Evolutionary conservation across 2,113 vertebrate genomes (phyloP), one percentile per base, ranked within the genome.

Genomic region (Pedetes capensis): DNA sequence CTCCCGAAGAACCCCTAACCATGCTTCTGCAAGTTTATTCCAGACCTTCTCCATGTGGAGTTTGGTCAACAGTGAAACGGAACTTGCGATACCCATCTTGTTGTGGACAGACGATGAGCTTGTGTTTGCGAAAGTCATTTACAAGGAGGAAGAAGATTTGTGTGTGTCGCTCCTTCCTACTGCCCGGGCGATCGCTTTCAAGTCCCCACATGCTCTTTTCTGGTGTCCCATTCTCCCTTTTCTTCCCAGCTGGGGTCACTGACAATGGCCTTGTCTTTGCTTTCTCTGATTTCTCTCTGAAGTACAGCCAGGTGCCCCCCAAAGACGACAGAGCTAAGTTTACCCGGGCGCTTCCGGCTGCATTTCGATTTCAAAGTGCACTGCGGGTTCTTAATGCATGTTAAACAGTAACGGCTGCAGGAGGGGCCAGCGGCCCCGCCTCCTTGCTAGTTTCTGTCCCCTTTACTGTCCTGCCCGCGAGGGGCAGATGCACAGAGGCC

Each of bases 281-380:
- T 96, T 79, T 42, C 39, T 88, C 81, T 55, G 69, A 64, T 68
- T 96, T 95, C 88, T 79, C 94, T 97, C 95, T 97, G 97, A 97
- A 96, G 96, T 82, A 14, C 32, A 86, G 97, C 97, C 96, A 96
- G 94, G 90, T 66, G 95, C 74, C 96, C 91, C 75, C 69, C 0
- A 64, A 96, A 88, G 93, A 85, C 61, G 37, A 39, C 84, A 63
- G 83, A 81, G 91, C 94, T 75, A 29, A 86, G 86, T 74, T 93
- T 71, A 91, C 93, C 49, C 49, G 83, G 89, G 53, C 0, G 66
- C 89, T 97, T 97, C 95, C 96, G 91, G 92, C 93, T 64, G 63
- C 80, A 84, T 69, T 93, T 68, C 0, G 10, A 89, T 96, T 97
- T 97, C 97, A 97, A 96, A 97, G 93, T 23, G 66, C 59, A 7